Percentiles rank a stretch among this genome's conserved stretches.
phyloP scores from a whole-genome alignment of 1,140 invertebrate species.

The Cydia pomonella region DNA sequence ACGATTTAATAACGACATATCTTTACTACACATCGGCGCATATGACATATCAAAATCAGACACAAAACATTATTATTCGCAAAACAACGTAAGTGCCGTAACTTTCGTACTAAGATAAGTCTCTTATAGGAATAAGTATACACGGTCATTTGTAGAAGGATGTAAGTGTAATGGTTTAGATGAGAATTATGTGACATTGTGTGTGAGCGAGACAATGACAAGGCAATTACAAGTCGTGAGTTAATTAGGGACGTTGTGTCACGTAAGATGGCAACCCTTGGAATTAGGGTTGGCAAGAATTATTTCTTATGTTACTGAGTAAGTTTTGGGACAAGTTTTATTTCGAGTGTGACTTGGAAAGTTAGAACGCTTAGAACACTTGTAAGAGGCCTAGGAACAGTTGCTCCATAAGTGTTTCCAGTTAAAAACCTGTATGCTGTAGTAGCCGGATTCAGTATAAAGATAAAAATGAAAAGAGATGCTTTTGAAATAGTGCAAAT shows the following conservation, averaged over 20 bases:
- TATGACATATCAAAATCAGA: not conserved
- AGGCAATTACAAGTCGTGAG: conserved; percentile 7
- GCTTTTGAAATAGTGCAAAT: too few species aligned
- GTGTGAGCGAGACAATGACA: not conserved
- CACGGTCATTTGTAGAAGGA: not conserved
- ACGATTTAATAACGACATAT: not conserved
- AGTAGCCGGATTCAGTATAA: too few species aligned
- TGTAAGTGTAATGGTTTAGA: not conserved
- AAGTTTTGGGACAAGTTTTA: not conserved
- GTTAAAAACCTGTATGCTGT: too few species aligned
- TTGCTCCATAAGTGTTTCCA: too few species aligned
- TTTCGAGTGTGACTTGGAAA: too few species aligned
- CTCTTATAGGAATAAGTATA: not conserved
- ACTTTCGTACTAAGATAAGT: not conserved
- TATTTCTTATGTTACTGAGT: not conserved
- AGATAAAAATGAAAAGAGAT: too few species aligned
- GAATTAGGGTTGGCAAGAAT: not conserved
- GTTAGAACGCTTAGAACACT: too few species aligned
- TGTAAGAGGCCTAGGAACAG: too few species aligned
- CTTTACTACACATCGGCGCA: not conserved
- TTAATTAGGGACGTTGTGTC: conserved; percentile 2
- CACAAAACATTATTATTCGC: not conserved
- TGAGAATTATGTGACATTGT: not conserved
- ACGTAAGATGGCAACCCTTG: not conserved
- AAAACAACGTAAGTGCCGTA: not conserved